A percentile compares a stretch with the other conserved stretches of the same genome.
phyloP scores from a whole-genome alignment of 2,888 invertebrate species.

The Notodonta dromedarius region DNA sequence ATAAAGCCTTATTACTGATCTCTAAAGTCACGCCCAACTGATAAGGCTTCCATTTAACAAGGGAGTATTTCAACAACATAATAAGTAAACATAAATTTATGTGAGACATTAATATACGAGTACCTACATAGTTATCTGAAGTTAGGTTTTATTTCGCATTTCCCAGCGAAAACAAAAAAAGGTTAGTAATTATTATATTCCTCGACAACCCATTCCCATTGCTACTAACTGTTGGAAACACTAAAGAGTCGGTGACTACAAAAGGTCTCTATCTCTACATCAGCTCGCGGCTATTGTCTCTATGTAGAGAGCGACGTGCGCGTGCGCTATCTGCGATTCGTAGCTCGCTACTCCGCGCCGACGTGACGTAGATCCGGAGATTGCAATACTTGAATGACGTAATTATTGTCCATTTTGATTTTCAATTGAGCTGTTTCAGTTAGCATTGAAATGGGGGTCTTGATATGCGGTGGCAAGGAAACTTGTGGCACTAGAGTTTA shows the following conservation, averaged over 20 bases:
- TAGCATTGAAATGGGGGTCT: background rate
- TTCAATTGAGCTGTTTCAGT: slow-evolving; percentile 6
- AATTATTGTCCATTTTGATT: slow-evolving; percentile 32
- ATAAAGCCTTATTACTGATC: too few relatives aligned
- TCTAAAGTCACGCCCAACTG: too few relatives aligned
- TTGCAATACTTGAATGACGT: slow-evolving; percentile 49
- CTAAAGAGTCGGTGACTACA: slow-evolving; percentile 51
- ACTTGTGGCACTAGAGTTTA: background rate
- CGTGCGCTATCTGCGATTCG: slow-evolving; percentile 72
- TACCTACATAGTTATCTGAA: too few relatives aligned
- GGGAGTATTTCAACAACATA: too few relatives aligned
- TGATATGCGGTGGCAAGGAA: background rate
- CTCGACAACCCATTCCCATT: slow-evolving; percentile 32
- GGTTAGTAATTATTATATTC: slow-evolving; percentile 5
- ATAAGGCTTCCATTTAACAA: too few relatives aligned
- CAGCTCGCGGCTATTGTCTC: slow-evolving; percentile 59
- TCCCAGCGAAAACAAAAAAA: background rate
- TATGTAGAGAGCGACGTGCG: slow-evolving; percentile 41
- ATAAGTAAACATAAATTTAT: too few relatives aligned
- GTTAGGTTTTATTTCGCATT: background rate
- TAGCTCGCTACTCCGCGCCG: slow-evolving; percentile 33
- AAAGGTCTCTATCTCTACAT: slow-evolving; percentile 56
- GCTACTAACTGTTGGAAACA: slow-evolving; percentile 39
- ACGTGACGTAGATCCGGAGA: slow-evolving; percentile 72
- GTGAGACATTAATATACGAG: too few relatives aligned